A percentile compares a stretch with the other conserved stretches of the same genome.
Evolutionary conservation across 2,797 vertebrate genomes (phyloP).

Genomic region (Helostoma temminkii): DNA sequence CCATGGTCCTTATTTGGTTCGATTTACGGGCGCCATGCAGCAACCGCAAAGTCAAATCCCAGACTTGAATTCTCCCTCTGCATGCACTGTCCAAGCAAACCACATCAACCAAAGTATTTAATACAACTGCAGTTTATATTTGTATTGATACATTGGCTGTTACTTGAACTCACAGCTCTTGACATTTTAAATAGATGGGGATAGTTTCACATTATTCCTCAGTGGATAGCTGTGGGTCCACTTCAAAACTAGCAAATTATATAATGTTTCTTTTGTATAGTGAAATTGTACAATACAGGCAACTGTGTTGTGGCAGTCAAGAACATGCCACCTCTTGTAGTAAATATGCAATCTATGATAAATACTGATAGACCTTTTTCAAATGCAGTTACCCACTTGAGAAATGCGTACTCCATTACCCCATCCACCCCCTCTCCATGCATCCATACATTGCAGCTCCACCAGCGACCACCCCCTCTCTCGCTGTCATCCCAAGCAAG

Average conservation of each 20-base stretch:
- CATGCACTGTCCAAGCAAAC: slow-evolving; percentile 35
- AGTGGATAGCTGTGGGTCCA: not conserved
- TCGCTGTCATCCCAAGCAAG: slow-evolving; percentile 12
- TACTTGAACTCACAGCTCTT: slow-evolving; percentile 35
- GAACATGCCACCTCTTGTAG: slow-evolving; percentile 2
- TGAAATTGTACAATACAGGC: too few species aligned
- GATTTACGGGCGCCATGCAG: slow-evolving; percentile 71
- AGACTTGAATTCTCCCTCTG: slow-evolving; percentile 51
- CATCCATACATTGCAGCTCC: slow-evolving; percentile 40
- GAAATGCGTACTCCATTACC: slow-evolving; percentile 14
- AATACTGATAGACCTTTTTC: slow-evolving; percentile 9
- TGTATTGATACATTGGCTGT: slow-evolving; percentile 40
- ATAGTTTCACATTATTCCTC: slow-evolving; percentile 17
- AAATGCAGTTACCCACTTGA: not conserved
- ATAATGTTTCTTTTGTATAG: too few species aligned
- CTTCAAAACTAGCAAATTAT: not conserved
- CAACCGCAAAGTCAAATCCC: slow-evolving; percentile 66
- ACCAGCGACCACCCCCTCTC: slow-evolving; percentile 36
- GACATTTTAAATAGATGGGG: too few species aligned
- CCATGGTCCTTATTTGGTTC: slow-evolving; percentile 71
- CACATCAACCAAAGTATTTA: slow-evolving; percentile 49
- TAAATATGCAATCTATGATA: not conserved
- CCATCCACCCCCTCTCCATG: slow-evolving; percentile 25
- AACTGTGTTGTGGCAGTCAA: not conserved
- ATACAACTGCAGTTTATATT: slow-evolving; percentile 47